A percentile compares a stretch with the other conserved stretches of the same genome.
Evolutionary conservation across 2,113 vertebrate genomes (phyloP).

Genomic region (Gambusia affinis): DNA sequence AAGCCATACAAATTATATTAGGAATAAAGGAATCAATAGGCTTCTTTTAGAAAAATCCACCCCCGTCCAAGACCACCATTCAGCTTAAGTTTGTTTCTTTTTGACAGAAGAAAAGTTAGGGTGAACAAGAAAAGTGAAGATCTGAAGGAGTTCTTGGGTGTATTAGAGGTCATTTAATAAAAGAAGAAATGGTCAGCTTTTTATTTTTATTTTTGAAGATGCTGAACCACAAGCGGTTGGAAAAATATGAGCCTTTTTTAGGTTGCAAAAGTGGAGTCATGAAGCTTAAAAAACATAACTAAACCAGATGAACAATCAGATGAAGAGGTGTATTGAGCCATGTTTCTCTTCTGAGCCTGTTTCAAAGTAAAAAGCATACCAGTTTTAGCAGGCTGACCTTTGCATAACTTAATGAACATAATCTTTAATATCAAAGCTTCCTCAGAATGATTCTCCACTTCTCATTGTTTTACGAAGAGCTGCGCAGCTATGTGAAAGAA

Average conservation of each 20-base stretch:
- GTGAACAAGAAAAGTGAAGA: constrained; percentile 35
- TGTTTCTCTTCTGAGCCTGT: no score
- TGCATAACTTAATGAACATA: neutral
- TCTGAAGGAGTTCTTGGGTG: constrained; percentile 26
- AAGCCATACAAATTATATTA: constrained; percentile 73
- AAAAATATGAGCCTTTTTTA: neutral
- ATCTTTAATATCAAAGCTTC: neutral
- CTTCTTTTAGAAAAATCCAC: constrained; percentile 67
- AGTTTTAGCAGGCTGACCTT: neutral
- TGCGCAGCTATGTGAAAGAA: neutral
- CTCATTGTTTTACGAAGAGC: neutral
- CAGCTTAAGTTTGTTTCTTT: constrained; percentile 53
- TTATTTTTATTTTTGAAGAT: constrained; percentile 17
- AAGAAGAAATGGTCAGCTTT: constrained; percentile 22
- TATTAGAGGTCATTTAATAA: constrained; percentile 35
- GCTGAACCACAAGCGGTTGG: neutral
- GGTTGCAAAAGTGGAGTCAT: neutral
- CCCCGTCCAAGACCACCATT: constrained; percentile 46
- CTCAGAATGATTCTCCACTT: neutral
- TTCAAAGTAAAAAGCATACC: neutral
- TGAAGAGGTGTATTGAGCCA: no score
- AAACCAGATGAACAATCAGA: no score
- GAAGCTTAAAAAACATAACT: neutral
- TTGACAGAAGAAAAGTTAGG: constrained; percentile 42
- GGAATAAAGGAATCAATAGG: constrained; percentile 74